Evolutionary conservation across 2,888 invertebrate species (phyloP), one percentile per base, ranked within the genome.

Genomic region (Leptinotarsa haldemani): DNA sequence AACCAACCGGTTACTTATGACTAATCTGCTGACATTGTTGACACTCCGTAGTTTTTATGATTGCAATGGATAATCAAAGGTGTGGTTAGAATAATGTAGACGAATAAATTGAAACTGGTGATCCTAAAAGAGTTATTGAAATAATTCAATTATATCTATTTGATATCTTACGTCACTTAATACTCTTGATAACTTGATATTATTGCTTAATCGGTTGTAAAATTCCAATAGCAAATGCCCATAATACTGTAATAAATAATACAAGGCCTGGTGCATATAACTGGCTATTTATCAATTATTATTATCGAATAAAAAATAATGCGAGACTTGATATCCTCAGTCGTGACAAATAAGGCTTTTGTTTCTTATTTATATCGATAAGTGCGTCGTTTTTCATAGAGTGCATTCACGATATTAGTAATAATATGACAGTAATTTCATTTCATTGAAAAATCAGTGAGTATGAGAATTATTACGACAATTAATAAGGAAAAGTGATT

Each of bases 261-360:
- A 15, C 30, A 61, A 56, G 22, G 56, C 56, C 56, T 22, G 22
- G 15, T 56, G 56, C 56, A 56, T 56, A 56, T 22, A 22, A 40
- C 40, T 56, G 20, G 18, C 61, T 40, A 61, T 61, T 61, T 30
- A 61, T 61, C 61, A 40, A 61, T 18, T 16, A 61, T 12, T 30
- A 61, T 7, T 5, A 30, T 15, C 30, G 9, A 16, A 61, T 61
- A 61, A 61, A 61, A 61, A 61, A 30, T 61, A 61, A 61, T 61
- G 30, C 30, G 40, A n/a, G 52, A 56, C 56, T 56, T 22, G 20
- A 20, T 56, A 22, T 22, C 16, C 56, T 56, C 9, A 20, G 9
- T 58, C 25, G 5, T n/a, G 61, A 61, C 61, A 61, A 61, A 61
- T 61, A 61, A 61, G 61, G 61, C 15, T 61, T 7, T 56, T 22